Percentiles rank a stretch among this genome's conserved stretches.
Conservation (phyloP, 2,797 vertebrate genomes). For the Xiphorhynchus erythropygius region DNA sequence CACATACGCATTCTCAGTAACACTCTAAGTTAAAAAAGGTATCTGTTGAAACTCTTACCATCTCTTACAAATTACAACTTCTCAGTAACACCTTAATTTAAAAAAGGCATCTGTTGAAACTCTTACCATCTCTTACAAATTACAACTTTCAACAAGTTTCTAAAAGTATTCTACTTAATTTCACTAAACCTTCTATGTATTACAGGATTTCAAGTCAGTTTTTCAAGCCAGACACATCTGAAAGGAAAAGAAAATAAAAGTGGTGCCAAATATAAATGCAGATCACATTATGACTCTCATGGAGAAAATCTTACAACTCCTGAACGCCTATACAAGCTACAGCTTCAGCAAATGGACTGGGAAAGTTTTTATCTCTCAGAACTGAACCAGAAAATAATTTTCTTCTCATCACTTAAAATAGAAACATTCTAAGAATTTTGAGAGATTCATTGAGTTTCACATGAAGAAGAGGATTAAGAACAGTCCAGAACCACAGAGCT, state of each 20-base stretch:
- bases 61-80: not conserved
- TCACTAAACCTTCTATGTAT: not conserved
- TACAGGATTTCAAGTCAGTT: not conserved
- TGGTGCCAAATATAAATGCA: not conserved
- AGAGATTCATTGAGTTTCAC: not conserved
- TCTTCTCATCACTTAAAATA: not conserved
- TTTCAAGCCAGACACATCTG: not conserved
- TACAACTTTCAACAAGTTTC: not conserved
- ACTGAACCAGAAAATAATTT: not conserved
- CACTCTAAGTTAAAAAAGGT: not conserved
- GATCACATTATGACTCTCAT: not conserved
- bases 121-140: not conserved
- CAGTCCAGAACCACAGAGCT: not conserved
- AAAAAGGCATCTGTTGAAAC: not conserved
- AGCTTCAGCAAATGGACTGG: not conserved
- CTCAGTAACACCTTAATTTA: not conserved
- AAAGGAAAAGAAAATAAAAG: not conserved
- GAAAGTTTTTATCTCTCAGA: not conserved
- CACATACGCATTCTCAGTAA: not conserved
- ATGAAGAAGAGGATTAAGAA: not conserved
- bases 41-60: not conserved
- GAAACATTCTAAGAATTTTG: not conserved
- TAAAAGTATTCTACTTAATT: not conserved
- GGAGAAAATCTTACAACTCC: not conserved
- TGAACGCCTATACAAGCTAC: not conserved